Evolutionary conservation across 2,888 invertebrate species (phyloP).

Genomic region (Cecidostiba fungosa): DNA sequence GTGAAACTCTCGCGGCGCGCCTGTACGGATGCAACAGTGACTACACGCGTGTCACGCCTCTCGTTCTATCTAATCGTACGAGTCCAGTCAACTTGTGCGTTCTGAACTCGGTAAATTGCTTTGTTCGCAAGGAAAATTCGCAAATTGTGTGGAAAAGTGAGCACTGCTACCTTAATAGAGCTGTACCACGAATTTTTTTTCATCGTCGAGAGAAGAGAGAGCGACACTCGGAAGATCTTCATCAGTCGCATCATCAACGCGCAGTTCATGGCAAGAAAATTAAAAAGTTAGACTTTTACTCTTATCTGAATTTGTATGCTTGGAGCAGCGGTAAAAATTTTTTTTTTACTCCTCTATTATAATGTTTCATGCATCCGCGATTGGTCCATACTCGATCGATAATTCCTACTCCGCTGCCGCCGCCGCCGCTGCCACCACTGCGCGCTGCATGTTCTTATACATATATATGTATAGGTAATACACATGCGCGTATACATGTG

Average conservation of each 20-base stretch:
- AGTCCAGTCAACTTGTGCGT: neutral
- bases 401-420: neutral
- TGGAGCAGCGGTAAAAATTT: neutral
- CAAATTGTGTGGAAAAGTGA: too few species aligned
- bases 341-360: neutral
- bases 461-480: neutral
- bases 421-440: neutral
- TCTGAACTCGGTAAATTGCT: too few species aligned
- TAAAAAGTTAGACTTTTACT: too few species aligned
- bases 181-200: too few species aligned
- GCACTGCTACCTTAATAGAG: too few species aligned
- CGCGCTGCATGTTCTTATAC: neutral
- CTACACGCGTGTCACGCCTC: conserved; percentile 50
- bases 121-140: neutral
- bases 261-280: too few species aligned
- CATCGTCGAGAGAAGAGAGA: too few species aligned
- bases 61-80: neutral
- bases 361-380: neutral
- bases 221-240: too few species aligned
- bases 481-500: too few species aligned
- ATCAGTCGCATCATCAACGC: too few species aligned
- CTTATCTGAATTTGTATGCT: neutral
- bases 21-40: conserved; percentile 53
- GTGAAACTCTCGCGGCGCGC: conserved; percentile 27
- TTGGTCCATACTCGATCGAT: conserved; percentile 59